phyloP scores from a whole-genome alignment of 2,888 invertebrate species.

The Lasioglossum marginatum region DNA sequence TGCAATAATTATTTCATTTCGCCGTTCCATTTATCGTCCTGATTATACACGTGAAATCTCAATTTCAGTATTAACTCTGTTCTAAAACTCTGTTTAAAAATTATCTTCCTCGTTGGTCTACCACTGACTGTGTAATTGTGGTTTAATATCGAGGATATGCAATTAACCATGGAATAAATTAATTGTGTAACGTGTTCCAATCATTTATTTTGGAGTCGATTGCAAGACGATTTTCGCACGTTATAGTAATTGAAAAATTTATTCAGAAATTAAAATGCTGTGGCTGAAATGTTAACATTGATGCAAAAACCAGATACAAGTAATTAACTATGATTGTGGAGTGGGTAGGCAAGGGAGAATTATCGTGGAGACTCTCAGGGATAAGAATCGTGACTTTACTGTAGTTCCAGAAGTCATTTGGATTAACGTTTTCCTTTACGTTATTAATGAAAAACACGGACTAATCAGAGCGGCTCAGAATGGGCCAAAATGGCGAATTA shows the following conservation, averaged over 20 bases:
- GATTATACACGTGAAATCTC: background rate
- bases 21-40: background rate
- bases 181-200: background rate
- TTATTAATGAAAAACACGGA: no score
- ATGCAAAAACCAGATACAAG: background rate
- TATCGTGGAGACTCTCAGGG: no score
- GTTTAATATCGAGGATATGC: background rate
- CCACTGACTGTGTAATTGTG: background rate
- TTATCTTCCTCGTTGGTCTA: background rate
- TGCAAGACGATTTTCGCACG: background rate
- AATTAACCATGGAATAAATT: background rate
- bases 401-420: no score
- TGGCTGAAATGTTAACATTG: background rate
- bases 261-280: background rate
- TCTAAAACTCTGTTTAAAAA: no score
- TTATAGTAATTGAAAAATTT: background rate
- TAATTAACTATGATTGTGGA: no score
- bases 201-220: background rate
- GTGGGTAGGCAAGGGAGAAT: no score
- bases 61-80: background rate
- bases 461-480: no score
- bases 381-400: no score
- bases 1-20: background rate
- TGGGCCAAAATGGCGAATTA: no score
- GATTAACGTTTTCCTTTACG: no score